Conservation (phyloP, 64 coral and sea anemone species). For the Porites australiensis region DNA sequence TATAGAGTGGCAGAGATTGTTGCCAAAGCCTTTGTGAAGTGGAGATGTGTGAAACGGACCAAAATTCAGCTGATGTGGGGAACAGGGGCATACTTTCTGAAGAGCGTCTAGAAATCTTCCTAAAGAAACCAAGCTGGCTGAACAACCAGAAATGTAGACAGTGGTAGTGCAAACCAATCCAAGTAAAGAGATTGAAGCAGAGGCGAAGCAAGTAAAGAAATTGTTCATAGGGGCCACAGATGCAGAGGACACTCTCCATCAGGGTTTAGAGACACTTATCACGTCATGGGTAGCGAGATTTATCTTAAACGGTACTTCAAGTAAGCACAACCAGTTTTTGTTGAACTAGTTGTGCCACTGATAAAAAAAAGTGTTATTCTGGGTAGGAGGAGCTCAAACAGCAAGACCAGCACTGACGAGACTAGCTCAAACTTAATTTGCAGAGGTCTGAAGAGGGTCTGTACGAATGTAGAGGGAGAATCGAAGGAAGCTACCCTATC, state of each 20-base stretch:
- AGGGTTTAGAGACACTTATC: constrained; percentile 46
- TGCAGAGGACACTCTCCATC: constrained; percentile 11
- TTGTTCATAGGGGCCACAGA: constrained; percentile 24
- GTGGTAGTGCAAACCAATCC: neutral
- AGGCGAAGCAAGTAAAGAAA: constrained; percentile 32
- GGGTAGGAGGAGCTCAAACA: too few species aligned
- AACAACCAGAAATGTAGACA: constrained; percentile 7
- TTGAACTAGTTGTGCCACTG: too few species aligned
- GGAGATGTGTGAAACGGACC: constrained; percentile 52
- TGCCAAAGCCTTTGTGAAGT: constrained; percentile 33
- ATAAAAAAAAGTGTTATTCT: too few species aligned
- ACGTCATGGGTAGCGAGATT: constrained; percentile 60
- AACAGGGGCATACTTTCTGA: constrained; percentile 27
- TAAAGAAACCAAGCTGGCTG: constrained; percentile 47
- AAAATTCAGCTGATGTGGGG: constrained; percentile 60
- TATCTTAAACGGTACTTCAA: constrained; percentile 20
- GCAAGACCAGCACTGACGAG: too few species aligned
- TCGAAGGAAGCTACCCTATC: constrained; percentile 46
- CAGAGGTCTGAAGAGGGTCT: too few species aligned
- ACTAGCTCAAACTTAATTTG: too few species aligned
- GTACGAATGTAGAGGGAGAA: neutral
- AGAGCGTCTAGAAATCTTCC: neutral
- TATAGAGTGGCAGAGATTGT: constrained; percentile 62
- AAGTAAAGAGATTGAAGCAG: neutral
- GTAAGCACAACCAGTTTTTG: neutral